Base-by-base conservation (phyloP, 2,113 vertebrate species). In the Dryoscopus gambensis region DNA sequence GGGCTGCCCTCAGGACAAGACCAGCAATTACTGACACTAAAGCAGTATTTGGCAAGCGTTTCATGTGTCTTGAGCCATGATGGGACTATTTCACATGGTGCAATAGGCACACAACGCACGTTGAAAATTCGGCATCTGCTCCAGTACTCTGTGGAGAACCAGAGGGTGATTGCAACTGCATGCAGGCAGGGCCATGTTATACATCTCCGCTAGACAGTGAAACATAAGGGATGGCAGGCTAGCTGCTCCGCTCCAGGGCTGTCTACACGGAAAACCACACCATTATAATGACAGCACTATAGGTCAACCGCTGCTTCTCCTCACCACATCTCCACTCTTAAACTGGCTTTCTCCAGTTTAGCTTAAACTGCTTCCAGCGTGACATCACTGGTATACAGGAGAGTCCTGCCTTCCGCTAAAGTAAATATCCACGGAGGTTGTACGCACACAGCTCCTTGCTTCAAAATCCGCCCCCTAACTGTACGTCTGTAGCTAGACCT, bases 281-380 rank as follows among this genome's bases (percentile, higher is more conserved):
- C 90, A 92, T 95, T 92, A 95, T 90, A 88, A 93, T 96, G 95
- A 97, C 93, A 97, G 92, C 79, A 49, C 86, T 94, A 94, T 95
- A 96, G 96, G 95, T 96, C 95, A 97, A 90, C 85, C 8, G 60
- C 76, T 90, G 78, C 68, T 71, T 71, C 85, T 96, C 81, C 91
- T 95, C 19, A 5, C 78, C 90, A 81, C 81, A 85, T 71, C 78
- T 68, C 81, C 76, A 62, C 75, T 85, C 76, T 74, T 63, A 90
- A 69, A 64, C 64, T 84, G 65, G 80, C 57, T 73, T 84, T 71
- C 90, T 82, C 90, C 76, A 90, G 83, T 87, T 93, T 27, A 79
- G 71, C 60, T 87, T 79, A 79, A 93, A 96, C 57, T 62, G 75
- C 90, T 96, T 77, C 86, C 79, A 94, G 79, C 7, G 0, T 74